phyloP scores from a whole-genome alignment of 2,797 vertebrate species.

The Gadopsis marmoratus region DNA sequence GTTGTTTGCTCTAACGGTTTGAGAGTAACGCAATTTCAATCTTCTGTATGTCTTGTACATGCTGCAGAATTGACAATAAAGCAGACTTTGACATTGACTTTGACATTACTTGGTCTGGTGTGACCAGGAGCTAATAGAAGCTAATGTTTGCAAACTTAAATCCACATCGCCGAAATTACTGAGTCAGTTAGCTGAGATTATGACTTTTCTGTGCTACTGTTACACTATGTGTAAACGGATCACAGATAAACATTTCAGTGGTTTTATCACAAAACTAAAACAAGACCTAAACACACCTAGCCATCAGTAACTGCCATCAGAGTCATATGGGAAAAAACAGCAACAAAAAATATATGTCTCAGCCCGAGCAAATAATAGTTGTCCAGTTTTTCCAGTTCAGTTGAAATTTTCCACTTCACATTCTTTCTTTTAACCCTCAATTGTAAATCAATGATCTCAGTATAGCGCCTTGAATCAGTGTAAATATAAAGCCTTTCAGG shows the following conservation, averaged over 20 bases:
- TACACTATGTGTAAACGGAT: neutral
- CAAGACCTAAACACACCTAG: neutral
- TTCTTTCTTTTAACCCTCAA: slow-evolving; percentile 58
- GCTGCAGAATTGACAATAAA: no score
- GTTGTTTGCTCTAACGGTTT: no score
- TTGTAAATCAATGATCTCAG: slow-evolving; percentile 55
- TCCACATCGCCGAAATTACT: no score
- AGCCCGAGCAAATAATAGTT: neutral
- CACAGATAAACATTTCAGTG: neutral
- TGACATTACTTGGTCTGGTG: no score
- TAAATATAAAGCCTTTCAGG: slow-evolving; percentile 49
- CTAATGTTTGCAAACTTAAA: no score
- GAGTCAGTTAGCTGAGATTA: neutral
- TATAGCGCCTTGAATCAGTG: slow-evolving; percentile 33
- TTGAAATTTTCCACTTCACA: slow-evolving; percentile 26
- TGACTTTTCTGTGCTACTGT: neutral
- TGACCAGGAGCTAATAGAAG: no score
- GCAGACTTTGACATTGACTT: no score
- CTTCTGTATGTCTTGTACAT: no score
- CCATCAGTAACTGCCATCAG: neutral
- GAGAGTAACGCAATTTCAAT: no score
- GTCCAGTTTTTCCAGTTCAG: neutral
- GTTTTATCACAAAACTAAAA: neutral
- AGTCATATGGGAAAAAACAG: neutral
- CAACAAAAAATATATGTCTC: neutral